Evolutionary conservation across 1,140 invertebrate genomes (phyloP), one percentile per base, ranked within the genome.

Genomic region (Atta colombica): DNA sequence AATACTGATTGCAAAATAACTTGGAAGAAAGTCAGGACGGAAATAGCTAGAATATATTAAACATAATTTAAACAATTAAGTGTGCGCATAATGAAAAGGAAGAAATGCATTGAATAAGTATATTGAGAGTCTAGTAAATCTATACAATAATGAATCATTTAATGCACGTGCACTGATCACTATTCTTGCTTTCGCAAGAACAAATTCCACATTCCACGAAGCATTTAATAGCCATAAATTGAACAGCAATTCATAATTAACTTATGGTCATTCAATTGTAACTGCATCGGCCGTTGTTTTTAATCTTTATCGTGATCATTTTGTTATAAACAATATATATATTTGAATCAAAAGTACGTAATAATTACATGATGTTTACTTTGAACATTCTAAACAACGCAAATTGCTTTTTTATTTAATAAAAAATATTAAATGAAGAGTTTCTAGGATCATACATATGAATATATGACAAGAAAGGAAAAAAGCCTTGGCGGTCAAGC

Each of bases 141-240:
- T 66, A 53, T 14, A 39, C 65, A 39, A 45, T 14, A 55, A 35
- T 25, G 31, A 66, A 31, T 78, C 65, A 51, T 71, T 71, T 51
- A 72, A 55, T 74, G 25, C 55, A 60, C 18, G 21, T 61, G 80
- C 55, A 74, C 55, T 39, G 55, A 2, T 3, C 14, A 12, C 31
- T 81, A 58, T 81, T 74, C 28, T 31, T 61, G 55, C 18, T 84
- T 74, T 49, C 55, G n/a, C 69, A 61, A 72, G 80, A 21, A 81
- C 65, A 80, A 69, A 80, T 81, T 71, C 51, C 49, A 61, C 65
- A 72, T 72, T n/a, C 16, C 28, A n/a, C 39, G 28, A 84, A 25
- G 55, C 18, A 49, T 61, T 35, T 71, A 61, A 35, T 18, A 25
- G 60, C 14, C 68, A 10, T 63, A 51, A 84, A 16, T 84, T 45